Evolutionary conservation across 1,140 invertebrate species (phyloP), one percentile per base, ranked within the genome.

Genomic region (Lasaia peninsularis): DNA sequence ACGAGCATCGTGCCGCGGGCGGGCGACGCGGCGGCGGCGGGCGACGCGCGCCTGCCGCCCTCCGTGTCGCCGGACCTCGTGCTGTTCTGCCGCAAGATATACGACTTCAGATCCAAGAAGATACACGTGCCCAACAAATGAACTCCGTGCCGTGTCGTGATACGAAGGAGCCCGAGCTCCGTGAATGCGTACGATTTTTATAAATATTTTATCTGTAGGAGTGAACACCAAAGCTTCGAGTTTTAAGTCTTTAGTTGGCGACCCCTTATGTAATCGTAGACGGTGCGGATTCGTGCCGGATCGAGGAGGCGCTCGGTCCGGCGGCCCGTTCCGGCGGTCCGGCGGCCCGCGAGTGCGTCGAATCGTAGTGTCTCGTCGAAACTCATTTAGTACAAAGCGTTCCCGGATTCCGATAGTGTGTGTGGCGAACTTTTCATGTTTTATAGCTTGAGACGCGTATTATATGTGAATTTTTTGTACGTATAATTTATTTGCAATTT

Each of bases 81-180:
- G 1, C 96, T 98, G 71, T 96, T 98, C 89, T 98, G 97, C 89
- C 93, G 96, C 12, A 94, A 95, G 66, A 96, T 98, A 31, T 99
- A 98, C 88, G 98, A 99, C 86, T 98, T 97, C 89, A 92, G 97
- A 56, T 94, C 96, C 59, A 95, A 94, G 71, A 93, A 94, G 65
- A 92, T 96, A 54, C 80, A 84, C 54, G 75, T 78, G 5, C 81
- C 85, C 12, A 86, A 80, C 68, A 86, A 88, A 59, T 88, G 83
- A 86, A 67, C 52, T n/a, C 33, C 0, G 33, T 40, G 14, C 35
- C 16, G 35, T 40, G 35, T 18, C 35, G 35, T 40, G 35, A 40
- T 40, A 40, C 14, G 9, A 40, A 28, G 8, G 21, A 55, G 28
- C 31, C 37, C 60, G 54, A 56, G 50, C 55, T 35, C 37, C 31